Conservation (phyloP, 2,888 invertebrate species). For the Argyresthia albistria region DNA sequence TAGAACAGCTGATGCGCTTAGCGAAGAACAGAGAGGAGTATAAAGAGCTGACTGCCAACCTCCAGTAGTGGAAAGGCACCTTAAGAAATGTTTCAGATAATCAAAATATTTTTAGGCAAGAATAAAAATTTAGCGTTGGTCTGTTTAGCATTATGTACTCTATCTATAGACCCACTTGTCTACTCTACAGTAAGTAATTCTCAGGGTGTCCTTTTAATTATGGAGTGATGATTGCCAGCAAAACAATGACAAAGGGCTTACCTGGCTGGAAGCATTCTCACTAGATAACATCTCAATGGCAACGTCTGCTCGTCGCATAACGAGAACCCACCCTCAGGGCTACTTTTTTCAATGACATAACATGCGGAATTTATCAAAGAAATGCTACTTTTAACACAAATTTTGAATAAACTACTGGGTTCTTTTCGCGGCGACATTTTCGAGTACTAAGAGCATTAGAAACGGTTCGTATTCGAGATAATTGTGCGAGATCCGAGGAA, state of each 20-base stretch:
- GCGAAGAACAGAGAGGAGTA: too few species aligned
- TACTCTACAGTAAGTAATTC: too few species aligned
- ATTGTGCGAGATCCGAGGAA: neutral
- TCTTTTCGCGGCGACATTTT: conserved; percentile 60
- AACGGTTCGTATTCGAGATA: neutral
- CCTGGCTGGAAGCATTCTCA: conserved; percentile 57
- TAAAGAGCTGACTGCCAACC: too few species aligned
- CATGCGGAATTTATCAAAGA: conserved; percentile 55
- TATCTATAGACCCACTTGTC: too few species aligned
- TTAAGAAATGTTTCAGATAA: neutral
- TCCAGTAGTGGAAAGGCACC: too few species aligned
- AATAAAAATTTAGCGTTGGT: too few species aligned
- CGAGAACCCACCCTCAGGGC: conserved; percentile 41
- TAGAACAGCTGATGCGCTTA: too few species aligned
- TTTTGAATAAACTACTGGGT: conserved; percentile 49
- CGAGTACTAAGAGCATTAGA: neutral
- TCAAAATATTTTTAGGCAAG: neutral
- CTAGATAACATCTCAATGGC: conserved; percentile 42
- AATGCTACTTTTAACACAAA: conserved; percentile 52
- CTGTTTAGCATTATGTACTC: too few species aligned
- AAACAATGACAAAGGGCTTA: conserved; percentile 16
- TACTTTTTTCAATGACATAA: conserved; percentile 51
- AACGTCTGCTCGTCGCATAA: conserved; percentile 45
- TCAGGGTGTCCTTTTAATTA: too few species aligned
- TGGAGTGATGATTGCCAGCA: too few species aligned